A percentile compares a stretch with the other conserved stretches of the same genome.
Conservation (phyloP, 2,888 invertebrate genomes). For the Norana najaformis region DNA sequence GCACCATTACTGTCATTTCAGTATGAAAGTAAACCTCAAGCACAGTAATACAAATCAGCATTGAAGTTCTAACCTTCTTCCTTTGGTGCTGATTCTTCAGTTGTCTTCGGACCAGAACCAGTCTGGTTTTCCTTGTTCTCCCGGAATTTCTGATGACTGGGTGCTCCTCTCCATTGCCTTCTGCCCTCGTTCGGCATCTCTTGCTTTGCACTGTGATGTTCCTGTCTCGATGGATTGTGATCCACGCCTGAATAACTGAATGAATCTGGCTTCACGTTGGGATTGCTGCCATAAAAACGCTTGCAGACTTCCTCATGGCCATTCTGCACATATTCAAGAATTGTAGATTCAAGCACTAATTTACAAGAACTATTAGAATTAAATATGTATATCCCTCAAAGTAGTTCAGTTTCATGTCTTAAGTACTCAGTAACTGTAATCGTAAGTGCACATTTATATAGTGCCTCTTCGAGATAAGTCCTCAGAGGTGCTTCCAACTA, state of each 20-base stretch:
- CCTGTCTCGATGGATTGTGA: background rate
- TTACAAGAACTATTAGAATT: background rate
- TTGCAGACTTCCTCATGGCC: constrained; percentile 15
- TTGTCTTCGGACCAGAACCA: background rate
- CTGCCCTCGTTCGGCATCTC: background rate
- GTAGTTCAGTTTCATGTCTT: background rate
- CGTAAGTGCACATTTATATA: background rate
- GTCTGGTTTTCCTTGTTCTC: constrained; percentile 8
- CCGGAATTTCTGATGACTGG: background rate
- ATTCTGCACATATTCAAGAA: constrained; percentile 15
- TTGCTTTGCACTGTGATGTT: background rate
- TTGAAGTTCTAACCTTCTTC: background rate
- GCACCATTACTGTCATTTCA: no score
- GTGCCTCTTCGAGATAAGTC: background rate
- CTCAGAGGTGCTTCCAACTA: background rate
- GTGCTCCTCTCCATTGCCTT: background rate
- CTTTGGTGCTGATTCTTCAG: background rate
- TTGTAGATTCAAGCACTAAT: no score
- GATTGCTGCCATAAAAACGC: constrained; percentile 4
- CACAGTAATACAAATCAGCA: background rate
- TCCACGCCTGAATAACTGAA: background rate
- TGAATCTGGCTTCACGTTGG: background rate
- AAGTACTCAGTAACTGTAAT: background rate
- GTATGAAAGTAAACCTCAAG: no score
- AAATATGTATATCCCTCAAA: background rate